phyloP scores from a whole-genome alignment of 2,113 vertebrate species.

The Chlorocebus sabaeus region DNA sequence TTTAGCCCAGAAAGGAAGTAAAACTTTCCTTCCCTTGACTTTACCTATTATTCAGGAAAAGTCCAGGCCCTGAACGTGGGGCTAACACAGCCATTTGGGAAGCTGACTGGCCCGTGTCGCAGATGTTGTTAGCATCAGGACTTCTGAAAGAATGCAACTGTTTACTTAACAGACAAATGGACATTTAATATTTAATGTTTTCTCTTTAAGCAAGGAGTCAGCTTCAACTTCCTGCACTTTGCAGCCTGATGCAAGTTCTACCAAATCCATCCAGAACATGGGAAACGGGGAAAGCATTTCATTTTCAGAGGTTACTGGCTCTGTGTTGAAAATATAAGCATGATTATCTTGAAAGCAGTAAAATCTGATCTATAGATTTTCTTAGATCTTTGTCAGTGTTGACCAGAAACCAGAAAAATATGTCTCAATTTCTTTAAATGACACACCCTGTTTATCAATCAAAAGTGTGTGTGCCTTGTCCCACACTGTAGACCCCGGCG shows the following conservation, averaged over 20 bases:
- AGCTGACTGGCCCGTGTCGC: background rate
- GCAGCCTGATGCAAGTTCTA: background rate
- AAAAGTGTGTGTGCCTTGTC: background rate
- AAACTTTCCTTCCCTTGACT: background rate
- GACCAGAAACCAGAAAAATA: background rate
- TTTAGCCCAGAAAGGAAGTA: background rate
- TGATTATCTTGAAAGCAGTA: background rate
- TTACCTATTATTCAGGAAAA: background rate
- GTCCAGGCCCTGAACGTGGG: background rate
- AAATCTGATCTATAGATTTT: background rate
- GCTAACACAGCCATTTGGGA: background rate
- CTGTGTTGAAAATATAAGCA: background rate
- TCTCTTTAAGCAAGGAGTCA: background rate
- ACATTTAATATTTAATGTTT: background rate
- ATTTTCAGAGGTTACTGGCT: background rate
- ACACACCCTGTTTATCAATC: background rate
- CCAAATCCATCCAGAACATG: accelerated
- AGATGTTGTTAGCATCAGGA: background rate
- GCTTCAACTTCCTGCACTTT: background rate
- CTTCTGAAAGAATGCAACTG: background rate
- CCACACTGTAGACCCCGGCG: accelerated
- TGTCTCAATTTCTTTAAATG: background rate
- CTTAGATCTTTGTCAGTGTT: background rate
- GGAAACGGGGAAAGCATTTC: no score
- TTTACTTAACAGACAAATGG: background rate